Evolutionary conservation across 2,113 vertebrate species (phyloP).

Genomic region (Syngnathus floridae): DNA sequence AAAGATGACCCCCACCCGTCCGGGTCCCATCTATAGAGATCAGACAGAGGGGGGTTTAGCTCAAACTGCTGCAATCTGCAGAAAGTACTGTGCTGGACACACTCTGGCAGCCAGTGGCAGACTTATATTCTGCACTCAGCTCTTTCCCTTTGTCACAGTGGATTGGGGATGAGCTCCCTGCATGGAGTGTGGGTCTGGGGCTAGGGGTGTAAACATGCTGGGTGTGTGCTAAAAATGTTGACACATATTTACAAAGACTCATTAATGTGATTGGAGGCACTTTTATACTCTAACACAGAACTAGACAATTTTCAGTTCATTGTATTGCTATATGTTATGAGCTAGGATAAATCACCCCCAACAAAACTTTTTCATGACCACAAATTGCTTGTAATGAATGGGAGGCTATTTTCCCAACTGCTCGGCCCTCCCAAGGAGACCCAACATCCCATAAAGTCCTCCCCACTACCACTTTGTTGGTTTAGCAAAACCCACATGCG

Average conservation of each 20-base stretch:
- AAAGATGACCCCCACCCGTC: slow-evolving; percentile 40
- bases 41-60: slow-evolving; percentile 65
- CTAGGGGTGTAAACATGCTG: slow-evolving; percentile 50
- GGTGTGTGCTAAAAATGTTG: slow-evolving; percentile 24
- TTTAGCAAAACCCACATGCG: slow-evolving; percentile 39
- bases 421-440: slow-evolving; percentile 38
- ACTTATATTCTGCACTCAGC: slow-evolving; percentile 66
- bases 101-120: slow-evolving; percentile 54
- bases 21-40: slow-evolving; percentile 56
- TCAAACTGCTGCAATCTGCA: slow-evolving; percentile 71
- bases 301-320: no score
- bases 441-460: slow-evolving; percentile 40
- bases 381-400: slow-evolving; percentile 49
- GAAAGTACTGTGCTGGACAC: slow-evolving; percentile 62
- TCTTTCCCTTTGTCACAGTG: slow-evolving; percentile 69
- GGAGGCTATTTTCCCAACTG: slow-evolving; percentile 36
- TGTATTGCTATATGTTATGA: not conserved
- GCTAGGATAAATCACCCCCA: slow-evolving; percentile 29
- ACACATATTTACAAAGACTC: slow-evolving; percentile 2
- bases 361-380: slow-evolving; percentile 43
- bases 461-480: slow-evolving; percentile 47
- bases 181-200: slow-evolving; percentile 32
- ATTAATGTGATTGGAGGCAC: not conserved
- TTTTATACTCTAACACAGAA: not conserved
- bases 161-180: slow-evolving; percentile 60